Conservation (phyloP, 2,797 vertebrate species). For the Etheostoma nigrum region DNA sequence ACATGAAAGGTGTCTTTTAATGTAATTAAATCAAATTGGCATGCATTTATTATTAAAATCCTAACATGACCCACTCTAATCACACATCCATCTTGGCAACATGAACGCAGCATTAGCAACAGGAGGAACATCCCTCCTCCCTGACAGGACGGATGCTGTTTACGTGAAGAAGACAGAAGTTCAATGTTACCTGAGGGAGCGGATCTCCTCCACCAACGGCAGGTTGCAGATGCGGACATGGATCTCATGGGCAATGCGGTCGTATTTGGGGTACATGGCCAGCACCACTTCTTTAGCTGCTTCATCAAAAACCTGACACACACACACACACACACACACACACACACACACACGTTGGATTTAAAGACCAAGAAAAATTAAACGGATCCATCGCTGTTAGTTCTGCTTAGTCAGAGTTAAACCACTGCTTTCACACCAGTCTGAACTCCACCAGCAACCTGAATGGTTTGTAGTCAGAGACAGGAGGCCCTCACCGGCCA, state of each 20-base stretch:
- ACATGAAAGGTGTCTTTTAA: neutral
- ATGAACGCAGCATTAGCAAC: too few species aligned
- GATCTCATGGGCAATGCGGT: conserved; percentile 95
- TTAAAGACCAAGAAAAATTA: too few species aligned
- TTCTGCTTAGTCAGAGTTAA: too few species aligned
- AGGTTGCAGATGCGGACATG: conserved; percentile 96
- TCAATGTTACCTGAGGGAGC: conserved; percentile 89
- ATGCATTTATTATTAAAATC: neutral
- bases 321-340: neutral
- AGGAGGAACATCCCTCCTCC: too few species aligned
- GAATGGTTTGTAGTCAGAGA: too few species aligned
- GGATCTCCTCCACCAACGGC: conserved; percentile 95
- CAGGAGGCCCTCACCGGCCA: too few species aligned
- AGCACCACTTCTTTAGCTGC: conserved; percentile 96
- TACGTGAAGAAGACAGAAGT: neutral
- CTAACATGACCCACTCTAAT: neutral
- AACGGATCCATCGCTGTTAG: too few species aligned
- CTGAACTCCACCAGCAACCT: too few species aligned
- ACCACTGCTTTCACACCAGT: too few species aligned
- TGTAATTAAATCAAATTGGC: neutral
- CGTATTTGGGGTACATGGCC: conserved; percentile 98
- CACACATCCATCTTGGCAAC: neutral
- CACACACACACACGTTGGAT: too few species aligned
- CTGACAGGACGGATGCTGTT: neutral
- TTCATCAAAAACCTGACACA: conserved; percentile 90